These are phyloP conservation scores for Apomyelois bistriatella DNA, from an alignment of 2,888 invertebrate species.

Conservation along the genomic window DNA sequence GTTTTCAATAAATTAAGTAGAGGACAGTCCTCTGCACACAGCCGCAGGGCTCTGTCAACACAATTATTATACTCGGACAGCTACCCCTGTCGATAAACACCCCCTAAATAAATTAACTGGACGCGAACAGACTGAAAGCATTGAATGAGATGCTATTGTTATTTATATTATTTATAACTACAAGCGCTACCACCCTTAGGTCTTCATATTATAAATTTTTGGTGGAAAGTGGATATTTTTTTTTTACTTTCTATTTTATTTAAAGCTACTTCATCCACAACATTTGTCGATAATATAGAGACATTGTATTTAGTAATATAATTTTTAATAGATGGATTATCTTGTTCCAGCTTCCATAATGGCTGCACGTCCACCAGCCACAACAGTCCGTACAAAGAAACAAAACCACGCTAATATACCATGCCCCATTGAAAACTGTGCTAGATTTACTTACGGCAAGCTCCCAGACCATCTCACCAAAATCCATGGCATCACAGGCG, in stretches of 20 bases:
- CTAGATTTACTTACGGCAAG: constrained; percentile 74
- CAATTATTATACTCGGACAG: constrained; percentile 80
- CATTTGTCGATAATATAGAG: too few relatives aligned
- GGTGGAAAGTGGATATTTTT: too few relatives aligned
- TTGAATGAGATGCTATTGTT: not conserved
- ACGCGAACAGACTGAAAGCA: constrained; percentile 30
- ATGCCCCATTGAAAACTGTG: constrained; percentile 76
- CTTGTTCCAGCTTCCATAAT: constrained; percentile 30
- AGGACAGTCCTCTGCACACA: constrained; percentile 67
- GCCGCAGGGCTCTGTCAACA: constrained; percentile 71
- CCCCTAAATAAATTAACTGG: constrained; percentile 76
- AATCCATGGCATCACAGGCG: constrained; percentile 70
- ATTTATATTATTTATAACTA: not conserved
- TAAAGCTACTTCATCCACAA: too few relatives aligned
- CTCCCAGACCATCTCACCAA: constrained; percentile 75
- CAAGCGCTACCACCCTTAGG: too few relatives aligned
- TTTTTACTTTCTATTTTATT: too few relatives aligned
- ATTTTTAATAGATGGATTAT: too few relatives aligned
- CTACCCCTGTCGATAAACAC: constrained; percentile 71
- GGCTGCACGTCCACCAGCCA: constrained; percentile 48
- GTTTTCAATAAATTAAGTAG: constrained; percentile 77
- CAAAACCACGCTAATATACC: constrained; percentile 78
- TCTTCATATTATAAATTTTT: too few relatives aligned
- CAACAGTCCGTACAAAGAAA: constrained; percentile 66
- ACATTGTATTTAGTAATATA: too few relatives aligned